Evolutionary conservation across 2,113 vertebrate species (phyloP).

Genomic region (Sinocyclocheilus rhinocerous): DNA sequence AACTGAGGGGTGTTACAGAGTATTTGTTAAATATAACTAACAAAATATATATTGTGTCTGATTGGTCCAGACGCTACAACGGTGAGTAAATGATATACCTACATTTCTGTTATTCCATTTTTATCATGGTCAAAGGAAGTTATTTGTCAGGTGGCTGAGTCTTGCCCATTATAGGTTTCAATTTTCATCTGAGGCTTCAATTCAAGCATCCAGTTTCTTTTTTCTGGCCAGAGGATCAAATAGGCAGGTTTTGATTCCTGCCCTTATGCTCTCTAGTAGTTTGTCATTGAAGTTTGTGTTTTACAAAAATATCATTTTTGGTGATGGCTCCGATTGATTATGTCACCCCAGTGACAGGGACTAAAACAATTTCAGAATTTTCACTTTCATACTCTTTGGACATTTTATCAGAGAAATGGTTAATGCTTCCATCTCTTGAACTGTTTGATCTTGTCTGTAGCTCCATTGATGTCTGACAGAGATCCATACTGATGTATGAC

Average conservation of each 20-base stretch:
- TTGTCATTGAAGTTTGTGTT: not conserved
- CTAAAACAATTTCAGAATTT: no score
- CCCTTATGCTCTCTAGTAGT: not conserved
- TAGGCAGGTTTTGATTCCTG: not conserved
- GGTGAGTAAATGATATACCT: no score
- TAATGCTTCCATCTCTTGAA: not conserved
- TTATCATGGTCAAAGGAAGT: no score
- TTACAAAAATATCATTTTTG: no score
- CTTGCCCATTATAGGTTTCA: not conserved
- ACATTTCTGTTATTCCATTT: no score
- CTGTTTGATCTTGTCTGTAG: constrained; percentile 16
- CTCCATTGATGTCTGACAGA: not conserved
- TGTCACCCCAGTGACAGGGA: not conserved
- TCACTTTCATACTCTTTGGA: not conserved
- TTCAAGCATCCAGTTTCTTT: no score
- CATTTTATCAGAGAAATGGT: constrained; percentile 8
- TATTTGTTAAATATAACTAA: no score
- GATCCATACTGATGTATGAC: constrained; percentile 53
- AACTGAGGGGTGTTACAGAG: no score
- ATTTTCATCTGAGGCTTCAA: not conserved
- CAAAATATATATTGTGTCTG: no score
- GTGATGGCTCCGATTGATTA: not conserved
- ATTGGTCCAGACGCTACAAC: no score
- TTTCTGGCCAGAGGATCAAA: not conserved
- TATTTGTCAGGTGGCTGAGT: no score